Conservation (phyloP, 2,888 invertebrate species). For the Pheosia tremula region DNA sequence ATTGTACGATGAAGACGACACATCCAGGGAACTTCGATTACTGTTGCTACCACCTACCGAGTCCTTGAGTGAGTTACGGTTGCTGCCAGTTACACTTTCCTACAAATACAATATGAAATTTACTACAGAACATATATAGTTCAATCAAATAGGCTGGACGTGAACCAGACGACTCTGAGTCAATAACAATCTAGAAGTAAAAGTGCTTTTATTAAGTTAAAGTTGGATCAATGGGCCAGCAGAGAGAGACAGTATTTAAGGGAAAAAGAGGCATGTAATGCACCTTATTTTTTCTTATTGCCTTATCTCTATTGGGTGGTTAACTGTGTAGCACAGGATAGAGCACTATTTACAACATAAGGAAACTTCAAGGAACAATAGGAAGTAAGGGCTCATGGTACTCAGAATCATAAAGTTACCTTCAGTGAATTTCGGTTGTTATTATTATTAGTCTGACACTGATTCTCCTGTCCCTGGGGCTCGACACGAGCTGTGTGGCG, state of each 20-base stretch:
- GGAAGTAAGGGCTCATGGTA: constrained; percentile 25
- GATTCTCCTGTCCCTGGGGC: constrained; percentile 96
- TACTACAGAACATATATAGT: constrained; percentile 24
- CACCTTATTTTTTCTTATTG: too few species aligned
- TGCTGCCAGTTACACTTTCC: constrained; percentile 79
- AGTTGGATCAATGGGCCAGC: too few species aligned
- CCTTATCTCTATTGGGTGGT: too few species aligned
- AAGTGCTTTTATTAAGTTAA: too few species aligned
- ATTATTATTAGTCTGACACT: constrained; percentile 70
- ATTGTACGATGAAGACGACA: constrained; percentile 92
- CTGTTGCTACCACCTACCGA: constrained; percentile 84
- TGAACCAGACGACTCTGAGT: too few species aligned
- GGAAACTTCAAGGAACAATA: too few species aligned
- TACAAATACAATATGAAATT: constrained; percentile 45
- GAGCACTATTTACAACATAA: too few species aligned
- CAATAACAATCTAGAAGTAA: too few species aligned
- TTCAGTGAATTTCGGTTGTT: constrained; percentile 85
- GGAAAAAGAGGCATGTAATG: too few species aligned
- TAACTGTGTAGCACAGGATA: too few species aligned
- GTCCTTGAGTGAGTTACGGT: constrained; percentile 86
- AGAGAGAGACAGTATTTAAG: too few species aligned
- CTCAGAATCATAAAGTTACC: constrained; percentile 57
- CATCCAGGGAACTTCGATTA: constrained; percentile 87
- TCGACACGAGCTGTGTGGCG: constrained; percentile 93
- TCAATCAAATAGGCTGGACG: too few species aligned